Conservation (phyloP, 2,797 vertebrate species). For the Thamnophis elegans region DNA sequence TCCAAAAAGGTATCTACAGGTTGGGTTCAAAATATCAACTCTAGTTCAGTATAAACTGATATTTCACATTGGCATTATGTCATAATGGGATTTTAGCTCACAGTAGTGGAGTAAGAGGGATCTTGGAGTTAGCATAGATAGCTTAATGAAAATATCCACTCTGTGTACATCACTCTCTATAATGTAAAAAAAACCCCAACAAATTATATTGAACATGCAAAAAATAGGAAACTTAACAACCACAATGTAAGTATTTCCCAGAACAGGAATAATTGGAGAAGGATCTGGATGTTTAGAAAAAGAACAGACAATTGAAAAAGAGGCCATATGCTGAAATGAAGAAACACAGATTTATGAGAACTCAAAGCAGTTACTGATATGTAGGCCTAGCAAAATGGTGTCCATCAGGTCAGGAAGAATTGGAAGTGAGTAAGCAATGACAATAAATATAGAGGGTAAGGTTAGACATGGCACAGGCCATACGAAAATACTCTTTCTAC, state of each 20-base stretch:
- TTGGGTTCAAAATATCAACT: background rate
- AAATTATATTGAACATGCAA: background rate
- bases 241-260: background rate
- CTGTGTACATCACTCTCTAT: background rate
- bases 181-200: background rate
- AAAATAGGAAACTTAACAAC: background rate
- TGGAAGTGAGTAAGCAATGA: background rate
- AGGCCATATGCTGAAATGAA: background rate
- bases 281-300: background rate
- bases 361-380: background rate
- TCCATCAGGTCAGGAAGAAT: background rate
- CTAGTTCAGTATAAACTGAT: background rate
- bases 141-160: background rate
- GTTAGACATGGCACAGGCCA: background rate
- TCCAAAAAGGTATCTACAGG: background rate
- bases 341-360: background rate
- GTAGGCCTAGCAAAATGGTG: background rate
- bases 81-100: background rate
- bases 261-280: background rate
- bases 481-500: background rate
- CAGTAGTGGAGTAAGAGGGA: background rate
- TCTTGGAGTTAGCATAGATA: background rate
- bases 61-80: background rate
- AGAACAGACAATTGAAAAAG: background rate
- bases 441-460: background rate